phyloP scores from a whole-genome alignment of 2,113 vertebrate species.

The Apteryx owenii region DNA sequence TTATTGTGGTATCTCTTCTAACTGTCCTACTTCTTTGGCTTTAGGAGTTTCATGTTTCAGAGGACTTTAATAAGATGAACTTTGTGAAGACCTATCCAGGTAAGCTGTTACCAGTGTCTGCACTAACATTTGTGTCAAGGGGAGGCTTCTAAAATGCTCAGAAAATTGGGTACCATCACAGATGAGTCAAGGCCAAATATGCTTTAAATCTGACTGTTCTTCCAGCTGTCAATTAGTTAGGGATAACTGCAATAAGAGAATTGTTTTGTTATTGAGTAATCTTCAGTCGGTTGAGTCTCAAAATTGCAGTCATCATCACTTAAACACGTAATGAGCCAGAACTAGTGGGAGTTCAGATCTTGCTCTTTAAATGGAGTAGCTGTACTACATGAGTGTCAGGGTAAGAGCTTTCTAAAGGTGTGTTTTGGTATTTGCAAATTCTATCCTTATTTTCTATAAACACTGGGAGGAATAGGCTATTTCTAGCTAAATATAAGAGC shows the following conservation, averaged over 20 bases:
- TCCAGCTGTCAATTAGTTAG: not conserved
- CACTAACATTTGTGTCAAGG: not conserved
- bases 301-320: not conserved
- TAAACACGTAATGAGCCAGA: not conserved
- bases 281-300: not conserved
- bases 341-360: not conserved
- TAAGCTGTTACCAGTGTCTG: slow-evolving; percentile 64
- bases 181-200: not conserved
- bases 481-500: not conserved
- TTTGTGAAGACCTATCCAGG: slow-evolving; percentile 98
- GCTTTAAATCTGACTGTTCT: not conserved
- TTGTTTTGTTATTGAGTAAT: not conserved
- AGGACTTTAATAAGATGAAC: slow-evolving; percentile 99
- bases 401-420: not conserved
- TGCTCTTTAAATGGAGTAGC: not conserved
- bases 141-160: not conserved
- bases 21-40: not conserved
- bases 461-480: not conserved
- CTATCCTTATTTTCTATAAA: not conserved
- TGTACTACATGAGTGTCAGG: not conserved
- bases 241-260: not conserved
- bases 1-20: not conserved
- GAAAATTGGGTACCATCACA: not conserved
- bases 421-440: not conserved
- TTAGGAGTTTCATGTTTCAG: slow-evolving; percentile 96